phyloP scores from a whole-genome alignment of 2,797 vertebrate genomes.

The Halcyon smyrnensis region DNA sequence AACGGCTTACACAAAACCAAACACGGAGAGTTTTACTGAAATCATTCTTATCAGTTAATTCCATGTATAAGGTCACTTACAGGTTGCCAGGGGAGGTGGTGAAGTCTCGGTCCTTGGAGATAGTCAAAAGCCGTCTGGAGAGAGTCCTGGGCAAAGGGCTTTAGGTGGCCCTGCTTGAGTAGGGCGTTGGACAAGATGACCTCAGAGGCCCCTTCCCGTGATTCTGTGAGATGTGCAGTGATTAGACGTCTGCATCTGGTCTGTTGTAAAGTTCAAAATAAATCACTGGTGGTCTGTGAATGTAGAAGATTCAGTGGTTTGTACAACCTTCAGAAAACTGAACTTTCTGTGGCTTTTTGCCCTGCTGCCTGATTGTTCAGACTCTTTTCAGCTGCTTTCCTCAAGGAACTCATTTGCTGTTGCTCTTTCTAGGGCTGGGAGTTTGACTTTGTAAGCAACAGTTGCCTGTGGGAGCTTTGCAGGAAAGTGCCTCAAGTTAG shows the following conservation, averaged over 20 bases:
- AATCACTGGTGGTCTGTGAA: neutral
- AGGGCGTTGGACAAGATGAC: neutral
- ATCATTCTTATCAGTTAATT: neutral
- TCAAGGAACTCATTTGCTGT: neutral
- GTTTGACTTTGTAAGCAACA: neutral
- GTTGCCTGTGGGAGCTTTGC: fast-evolving
- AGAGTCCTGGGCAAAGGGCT: neutral
- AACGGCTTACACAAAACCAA: neutral
- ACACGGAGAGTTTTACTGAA: neutral
- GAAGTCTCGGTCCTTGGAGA: neutral
- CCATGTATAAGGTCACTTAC: neutral
- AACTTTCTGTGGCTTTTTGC: neutral
- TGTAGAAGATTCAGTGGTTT: neutral
- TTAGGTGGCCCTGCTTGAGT: neutral
- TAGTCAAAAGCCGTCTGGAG: neutral
- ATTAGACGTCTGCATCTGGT: neutral
- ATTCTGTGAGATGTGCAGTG: neutral
- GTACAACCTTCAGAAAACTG: neutral
- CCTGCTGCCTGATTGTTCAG: neutral
- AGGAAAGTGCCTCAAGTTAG: neutral
- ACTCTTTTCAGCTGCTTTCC: neutral
- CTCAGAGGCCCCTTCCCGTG: neutral
- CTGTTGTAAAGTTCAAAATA: neutral
- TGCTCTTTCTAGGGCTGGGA: neutral
- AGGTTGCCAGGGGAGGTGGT: neutral